Conservation (phyloP, 2,797 vertebrate species). For the Triplophysa yarkandensis region DNA sequence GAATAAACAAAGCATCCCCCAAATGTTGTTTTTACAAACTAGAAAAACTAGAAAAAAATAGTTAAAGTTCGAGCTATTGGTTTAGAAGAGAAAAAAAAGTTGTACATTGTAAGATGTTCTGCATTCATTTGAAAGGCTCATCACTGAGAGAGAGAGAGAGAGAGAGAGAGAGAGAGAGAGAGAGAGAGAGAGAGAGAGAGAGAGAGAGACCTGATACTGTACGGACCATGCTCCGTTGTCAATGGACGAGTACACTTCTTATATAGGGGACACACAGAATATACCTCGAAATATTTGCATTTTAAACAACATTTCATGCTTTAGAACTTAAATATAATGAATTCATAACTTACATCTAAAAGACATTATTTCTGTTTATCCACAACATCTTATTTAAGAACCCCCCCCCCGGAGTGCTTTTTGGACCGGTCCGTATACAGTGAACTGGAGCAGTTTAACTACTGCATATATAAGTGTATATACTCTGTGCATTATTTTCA, state of each 20-base stretch:
- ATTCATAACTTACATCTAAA: background rate
- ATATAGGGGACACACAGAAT: slow-evolving; percentile 36
- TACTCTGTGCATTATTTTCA: background rate
- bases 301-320: background rate
- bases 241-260: slow-evolving; percentile 62
- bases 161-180: too few relatives aligned
- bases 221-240: slow-evolving; percentile 66
- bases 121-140: slow-evolving; percentile 40
- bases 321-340: accelerated
- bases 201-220: slow-evolving; percentile 70
- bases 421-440: slow-evolving; percentile 7
- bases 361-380: background rate
- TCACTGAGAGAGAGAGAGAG: slow-evolving; percentile 64
- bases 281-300: background rate
- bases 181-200: too few relatives aligned
- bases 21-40: slow-evolving; percentile 14
- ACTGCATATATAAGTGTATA: background rate
- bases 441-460: slow-evolving; percentile 4
- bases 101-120: background rate
- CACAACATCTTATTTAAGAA: background rate
- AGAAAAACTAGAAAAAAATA: background rate
- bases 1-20: slow-evolving; percentile 26
- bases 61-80: background rate
- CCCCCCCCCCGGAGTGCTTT: background rate
- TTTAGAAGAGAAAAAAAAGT: background rate